Conservation (phyloP, 2,888 invertebrate genomes). For the Epinotia brunnichana region DNA sequence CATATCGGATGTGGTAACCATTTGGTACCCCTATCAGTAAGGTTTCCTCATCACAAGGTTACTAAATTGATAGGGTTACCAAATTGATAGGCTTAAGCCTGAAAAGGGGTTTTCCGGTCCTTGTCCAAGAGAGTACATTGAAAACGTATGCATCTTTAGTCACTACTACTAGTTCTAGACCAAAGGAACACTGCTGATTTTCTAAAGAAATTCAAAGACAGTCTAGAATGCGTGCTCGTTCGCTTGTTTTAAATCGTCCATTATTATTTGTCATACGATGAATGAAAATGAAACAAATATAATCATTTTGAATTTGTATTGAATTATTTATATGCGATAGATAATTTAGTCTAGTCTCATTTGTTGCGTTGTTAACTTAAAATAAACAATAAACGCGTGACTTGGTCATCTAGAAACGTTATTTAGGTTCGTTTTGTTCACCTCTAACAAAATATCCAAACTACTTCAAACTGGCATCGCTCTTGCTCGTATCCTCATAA, state of each 20-base stretch:
- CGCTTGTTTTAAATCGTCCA: background rate
- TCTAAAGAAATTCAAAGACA: too few relatives aligned
- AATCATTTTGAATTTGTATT: background rate
- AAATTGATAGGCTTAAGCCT: too few relatives aligned
- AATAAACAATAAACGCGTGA: background rate
- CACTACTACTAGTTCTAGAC: too few relatives aligned
- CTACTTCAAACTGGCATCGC: constrained; percentile 50
- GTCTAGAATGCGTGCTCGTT: background rate
- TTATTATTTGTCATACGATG: background rate
- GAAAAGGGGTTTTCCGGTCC: too few relatives aligned
- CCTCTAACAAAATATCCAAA: background rate
- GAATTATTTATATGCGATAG: background rate
- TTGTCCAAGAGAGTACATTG: too few relatives aligned
- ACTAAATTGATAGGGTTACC: too few relatives aligned
- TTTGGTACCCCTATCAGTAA: too few relatives aligned
- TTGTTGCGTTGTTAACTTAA: background rate
- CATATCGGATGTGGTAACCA: too few relatives aligned
- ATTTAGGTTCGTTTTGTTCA: background rate
- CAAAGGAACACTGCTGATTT: too few relatives aligned
- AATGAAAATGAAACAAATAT: background rate
- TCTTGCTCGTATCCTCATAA: constrained; percentile 56
- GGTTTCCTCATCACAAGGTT: too few relatives aligned
- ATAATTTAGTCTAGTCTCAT: background rate
- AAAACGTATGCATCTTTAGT: too few relatives aligned
- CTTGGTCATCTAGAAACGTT: background rate